phyloP scores from a whole-genome alignment of 2,113 vertebrate species.

The Mirounga angustirostris region DNA sequence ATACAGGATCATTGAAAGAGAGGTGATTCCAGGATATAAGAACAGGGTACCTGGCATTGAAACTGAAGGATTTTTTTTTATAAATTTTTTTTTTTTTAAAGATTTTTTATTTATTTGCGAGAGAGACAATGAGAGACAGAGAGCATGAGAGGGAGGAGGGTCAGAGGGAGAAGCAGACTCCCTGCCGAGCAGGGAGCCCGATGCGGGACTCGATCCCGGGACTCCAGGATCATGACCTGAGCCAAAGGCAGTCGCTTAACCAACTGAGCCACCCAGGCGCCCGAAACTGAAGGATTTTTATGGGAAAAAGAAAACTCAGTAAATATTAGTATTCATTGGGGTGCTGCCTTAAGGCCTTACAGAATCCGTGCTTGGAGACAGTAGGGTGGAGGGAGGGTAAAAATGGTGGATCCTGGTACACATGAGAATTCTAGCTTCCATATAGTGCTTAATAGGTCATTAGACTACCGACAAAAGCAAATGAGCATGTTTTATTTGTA shows the following conservation, averaged over 20 bases:
- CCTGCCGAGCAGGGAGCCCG: too few species aligned
- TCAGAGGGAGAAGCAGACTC: too few species aligned
- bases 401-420: background rate
- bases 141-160: too few species aligned
- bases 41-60: constrained; percentile 29
- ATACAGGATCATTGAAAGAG: background rate
- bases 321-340: background rate
- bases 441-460: background rate
- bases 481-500: constrained; percentile 11
- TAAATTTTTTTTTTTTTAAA: too few species aligned
- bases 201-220: too few species aligned
- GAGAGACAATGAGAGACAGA: too few species aligned
- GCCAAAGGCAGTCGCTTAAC: too few species aligned
- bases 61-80: constrained; percentile 11
- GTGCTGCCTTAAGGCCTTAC: background rate
- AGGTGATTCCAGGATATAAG: background rate
- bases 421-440: background rate
- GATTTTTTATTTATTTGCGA: too few species aligned
- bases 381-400: background rate
- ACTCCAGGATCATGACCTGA: too few species aligned
- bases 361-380: background rate
- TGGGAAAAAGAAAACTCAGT: background rate
- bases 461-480: constrained; percentile 31
- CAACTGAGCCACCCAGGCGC: too few species aligned
- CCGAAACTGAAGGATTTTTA: constrained; percentile 33